Percentiles rank a stretch among this genome's conserved stretches.
phyloP scores from a whole-genome alignment of 1,140 invertebrate genomes.

The Gerris buenoi region DNA sequence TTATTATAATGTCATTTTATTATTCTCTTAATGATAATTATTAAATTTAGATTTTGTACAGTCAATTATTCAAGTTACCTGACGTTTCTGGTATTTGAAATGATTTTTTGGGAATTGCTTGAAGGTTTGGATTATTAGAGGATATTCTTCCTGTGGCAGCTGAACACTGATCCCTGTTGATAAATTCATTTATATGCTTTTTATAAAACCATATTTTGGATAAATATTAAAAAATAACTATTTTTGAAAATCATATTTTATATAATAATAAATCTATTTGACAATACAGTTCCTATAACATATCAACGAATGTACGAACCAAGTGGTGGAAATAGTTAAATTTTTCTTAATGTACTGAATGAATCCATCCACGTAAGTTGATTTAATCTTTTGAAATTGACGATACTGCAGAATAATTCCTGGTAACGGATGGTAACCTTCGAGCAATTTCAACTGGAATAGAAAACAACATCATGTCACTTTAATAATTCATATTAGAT shows the following conservation, averaged over 20 bases:
- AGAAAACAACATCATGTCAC: too few relatives aligned
- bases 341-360: slow-evolving; percentile 21
- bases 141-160: slow-evolving; percentile 42
- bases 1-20: too few relatives aligned
- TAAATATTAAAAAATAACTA: too few relatives aligned
- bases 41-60: too few relatives aligned
- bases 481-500: too few relatives aligned
- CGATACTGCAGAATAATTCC: slow-evolving; percentile 37
- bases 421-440: slow-evolving; percentile 35
- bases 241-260: too few relatives aligned
- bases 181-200: not conserved
- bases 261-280: too few relatives aligned
- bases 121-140: slow-evolving; percentile 40
- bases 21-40: too few relatives aligned
- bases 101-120: slow-evolving; percentile 38
- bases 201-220: too few relatives aligned
- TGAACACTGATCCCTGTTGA: slow-evolving; percentile 37
- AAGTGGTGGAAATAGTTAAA: slow-evolving; percentile 33
- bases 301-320: too few relatives aligned
- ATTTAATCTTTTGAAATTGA: slow-evolving; percentile 37
- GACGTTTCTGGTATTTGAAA: slow-evolving; percentile 18
- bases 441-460: slow-evolving; percentile 31
- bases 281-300: too few relatives aligned
- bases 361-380: slow-evolving; percentile 38
- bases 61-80: not conserved